phyloP scores from a whole-genome alignment of 2,113 vertebrate species.

The Alosa alosa region DNA sequence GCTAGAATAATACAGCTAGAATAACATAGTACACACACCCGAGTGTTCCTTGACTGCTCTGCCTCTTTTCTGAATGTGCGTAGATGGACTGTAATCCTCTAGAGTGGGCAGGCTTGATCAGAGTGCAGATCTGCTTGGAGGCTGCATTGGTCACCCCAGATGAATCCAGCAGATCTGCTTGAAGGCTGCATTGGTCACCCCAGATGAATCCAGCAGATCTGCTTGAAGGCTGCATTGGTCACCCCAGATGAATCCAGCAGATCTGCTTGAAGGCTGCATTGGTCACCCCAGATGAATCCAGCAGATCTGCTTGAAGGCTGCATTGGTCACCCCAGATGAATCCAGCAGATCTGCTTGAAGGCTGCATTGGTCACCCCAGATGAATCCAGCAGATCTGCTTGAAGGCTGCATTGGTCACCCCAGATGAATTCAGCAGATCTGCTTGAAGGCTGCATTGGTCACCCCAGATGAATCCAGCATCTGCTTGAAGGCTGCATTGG shows the following conservation, averaged over 20 bases:
- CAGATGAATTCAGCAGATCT: background rate
- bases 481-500: background rate
- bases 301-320: no score
- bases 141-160: background rate
- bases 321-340: no score
- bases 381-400: background rate
- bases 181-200: background rate
- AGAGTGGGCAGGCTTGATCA: background rate
- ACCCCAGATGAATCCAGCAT: background rate
- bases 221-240: background rate
- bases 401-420: background rate
- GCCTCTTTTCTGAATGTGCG: background rate
- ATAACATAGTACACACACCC: background rate
- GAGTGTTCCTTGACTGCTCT: background rate
- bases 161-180: background rate
- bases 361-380: background rate
- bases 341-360: background rate
- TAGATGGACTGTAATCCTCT: background rate
- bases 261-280: background rate
- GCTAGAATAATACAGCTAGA: background rate
- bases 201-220: background rate
- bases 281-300: no score
- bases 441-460: background rate
- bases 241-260: background rate
- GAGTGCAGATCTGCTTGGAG: background rate